Base-by-base conservation (phyloP, 1,140 invertebrate genomes). In the Ectropis grisescens region DNA sequence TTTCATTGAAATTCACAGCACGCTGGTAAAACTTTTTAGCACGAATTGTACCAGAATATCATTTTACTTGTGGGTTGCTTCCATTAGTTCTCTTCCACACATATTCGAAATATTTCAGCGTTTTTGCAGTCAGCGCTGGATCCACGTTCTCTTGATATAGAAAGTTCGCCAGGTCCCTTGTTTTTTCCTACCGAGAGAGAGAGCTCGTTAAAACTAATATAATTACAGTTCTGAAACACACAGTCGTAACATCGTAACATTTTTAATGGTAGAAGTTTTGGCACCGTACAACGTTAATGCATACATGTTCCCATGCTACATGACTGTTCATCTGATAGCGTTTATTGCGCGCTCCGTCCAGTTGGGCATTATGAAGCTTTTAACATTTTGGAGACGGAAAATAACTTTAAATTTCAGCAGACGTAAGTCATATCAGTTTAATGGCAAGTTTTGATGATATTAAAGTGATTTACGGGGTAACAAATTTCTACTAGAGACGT, bases 21-120 rank as follows among this genome's bases (percentile, higher is more conserved):
- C n/a, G n/a, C n/a, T n/a, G n/a, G n/a, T n/a, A n/a, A n/a, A n/a
- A n/a, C n/a, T n/a, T n/a, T n/a, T n/a, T n/a, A n/a, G n/a, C n/a
- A n/a, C n/a, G n/a, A n/a, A n/a, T n/a, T n/a, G n/a, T n/a, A n/a
- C n/a, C n/a, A n/a, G n/a, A n/a, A n/a, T n/a, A n/a, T n/a, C n/a
- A n/a, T n/a, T n/a, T n/a, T n/a, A 75, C 70, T 51, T 80, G 70
- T 12, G 75, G 64, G 28, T 78, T 72, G 33, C 72, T 74, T n/a
- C 72, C 76, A 33, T 74, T 74, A 0, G 70, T 81, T 43, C 79
- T 64, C 31, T 72, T 81, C 79, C 78, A 83, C 23, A 79, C 62
- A 37, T 83, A 83, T 53, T 82, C 74, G 29, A 82, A 71, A 48
- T 81, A 75, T 40, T 80, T 74, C 35, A 82, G 42, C 24, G 78